Evolutionary conservation across 2,888 invertebrate genomes (phyloP).

Genomic region (Orgyia antiqua): DNA sequence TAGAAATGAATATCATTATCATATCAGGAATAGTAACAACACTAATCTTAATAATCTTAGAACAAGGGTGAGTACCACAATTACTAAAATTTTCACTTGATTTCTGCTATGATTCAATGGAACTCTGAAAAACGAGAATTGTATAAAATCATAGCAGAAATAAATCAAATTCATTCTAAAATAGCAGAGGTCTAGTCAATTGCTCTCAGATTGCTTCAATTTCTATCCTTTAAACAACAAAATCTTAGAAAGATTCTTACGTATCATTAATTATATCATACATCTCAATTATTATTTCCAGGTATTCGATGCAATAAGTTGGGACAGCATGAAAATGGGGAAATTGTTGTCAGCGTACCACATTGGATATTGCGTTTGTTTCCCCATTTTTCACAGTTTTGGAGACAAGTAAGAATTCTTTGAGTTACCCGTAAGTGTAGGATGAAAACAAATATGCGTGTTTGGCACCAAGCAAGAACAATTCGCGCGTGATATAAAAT

Average conservation of each 20-base stretch:
- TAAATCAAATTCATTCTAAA: too few relatives aligned
- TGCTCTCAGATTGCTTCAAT: too few relatives aligned
- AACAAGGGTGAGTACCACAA: background rate
- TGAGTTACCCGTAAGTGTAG: too few relatives aligned
- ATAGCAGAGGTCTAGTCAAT: too few relatives aligned
- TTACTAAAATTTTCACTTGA: background rate
- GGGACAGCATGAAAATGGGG: constrained; percentile 59
- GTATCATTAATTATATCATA: too few relatives aligned
- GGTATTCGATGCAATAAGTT: constrained; percentile 48
- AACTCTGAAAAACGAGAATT: background rate
- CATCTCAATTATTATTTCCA: constrained; percentile 34
- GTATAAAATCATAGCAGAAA: background rate
- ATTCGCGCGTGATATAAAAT: too few relatives aligned
- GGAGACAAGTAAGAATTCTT: constrained; percentile 55
- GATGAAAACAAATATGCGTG: too few relatives aligned
- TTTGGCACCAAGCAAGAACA: too few relatives aligned
- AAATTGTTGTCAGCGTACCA: constrained; percentile 60
- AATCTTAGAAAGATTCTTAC: too few relatives aligned
- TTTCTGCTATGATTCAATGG: background rate
- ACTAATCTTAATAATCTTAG: background rate
- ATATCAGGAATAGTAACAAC: background rate
- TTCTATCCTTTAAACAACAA: too few relatives aligned
- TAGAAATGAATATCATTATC: constrained; percentile 17
- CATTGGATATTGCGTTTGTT: constrained; percentile 65
- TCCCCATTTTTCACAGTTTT: constrained; percentile 63